Percentiles rank a stretch among this genome's conserved stretches.
Evolutionary conservation across 92 coral and sea anemone genomes (phyloP).

Genomic region (Epizoanthus ramosus): DNA sequence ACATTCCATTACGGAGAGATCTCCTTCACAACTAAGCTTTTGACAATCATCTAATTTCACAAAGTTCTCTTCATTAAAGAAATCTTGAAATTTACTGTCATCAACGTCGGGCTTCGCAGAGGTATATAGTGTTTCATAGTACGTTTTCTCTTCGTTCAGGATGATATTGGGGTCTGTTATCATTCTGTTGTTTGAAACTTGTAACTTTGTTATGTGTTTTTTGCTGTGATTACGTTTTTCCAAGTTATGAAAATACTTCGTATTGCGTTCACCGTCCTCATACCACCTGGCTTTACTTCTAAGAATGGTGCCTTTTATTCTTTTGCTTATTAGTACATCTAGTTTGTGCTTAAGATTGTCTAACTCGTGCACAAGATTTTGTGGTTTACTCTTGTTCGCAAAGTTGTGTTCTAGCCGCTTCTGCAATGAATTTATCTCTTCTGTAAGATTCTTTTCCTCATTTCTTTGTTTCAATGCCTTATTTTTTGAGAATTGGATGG

Average conservation of each 20-base stretch:
- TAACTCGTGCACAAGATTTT: not conserved
- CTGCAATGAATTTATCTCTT: not conserved
- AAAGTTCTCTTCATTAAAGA: too few species aligned
- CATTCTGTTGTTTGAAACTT: not conserved
- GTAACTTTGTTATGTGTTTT: conserved; percentile 1
- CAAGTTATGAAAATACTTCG: conserved; percentile 29
- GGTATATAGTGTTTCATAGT: conserved; percentile 14
- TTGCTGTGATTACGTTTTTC: conserved; percentile 22
- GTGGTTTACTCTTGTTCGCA: not conserved
- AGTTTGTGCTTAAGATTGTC: conserved; percentile 5
- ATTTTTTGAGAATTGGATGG: not conserved
- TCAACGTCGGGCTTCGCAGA: too few species aligned
- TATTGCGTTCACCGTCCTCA: conserved; percentile 46
- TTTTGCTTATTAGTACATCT: conserved; percentile 9
- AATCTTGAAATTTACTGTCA: too few species aligned
- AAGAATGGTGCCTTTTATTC: conserved; percentile 22
- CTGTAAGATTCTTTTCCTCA: not conserved
- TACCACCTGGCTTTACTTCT: conserved; percentile 49
- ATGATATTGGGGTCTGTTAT: not conserved
- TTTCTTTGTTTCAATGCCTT: not conserved
- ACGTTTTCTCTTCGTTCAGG: conserved; percentile 2
- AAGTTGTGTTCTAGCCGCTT: not conserved
- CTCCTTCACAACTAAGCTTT: too few species aligned
- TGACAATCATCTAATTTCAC: too few species aligned
- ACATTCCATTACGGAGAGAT: too few species aligned